phyloP scores from a whole-genome alignment of 2,113 vertebrate species.

The Hystrix cristata region DNA sequence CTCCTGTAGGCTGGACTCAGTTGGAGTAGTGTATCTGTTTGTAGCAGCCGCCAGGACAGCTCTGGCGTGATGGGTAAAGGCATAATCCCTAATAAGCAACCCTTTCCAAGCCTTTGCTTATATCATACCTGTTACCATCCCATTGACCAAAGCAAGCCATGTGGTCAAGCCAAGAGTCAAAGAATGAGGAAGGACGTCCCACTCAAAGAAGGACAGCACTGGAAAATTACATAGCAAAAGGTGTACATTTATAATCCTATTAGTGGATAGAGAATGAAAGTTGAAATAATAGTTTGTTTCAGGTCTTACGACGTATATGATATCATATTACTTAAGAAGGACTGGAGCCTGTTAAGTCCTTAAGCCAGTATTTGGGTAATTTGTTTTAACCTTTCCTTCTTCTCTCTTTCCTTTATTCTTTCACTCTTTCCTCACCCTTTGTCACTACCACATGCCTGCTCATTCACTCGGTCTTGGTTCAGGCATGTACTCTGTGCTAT shows the following conservation, averaged over 20 bases:
- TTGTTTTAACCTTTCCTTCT: not conserved
- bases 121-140: not conserved
- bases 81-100: not conserved
- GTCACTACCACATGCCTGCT: not conserved
- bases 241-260: not conserved
- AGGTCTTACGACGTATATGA: slow-evolving; percentile 8
- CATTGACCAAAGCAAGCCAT: not conserved
- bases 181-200: not conserved
- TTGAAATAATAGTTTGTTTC: not conserved
- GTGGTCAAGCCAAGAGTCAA: not conserved
- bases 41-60: not conserved
- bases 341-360: not conserved
- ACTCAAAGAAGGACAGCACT: not conserved
- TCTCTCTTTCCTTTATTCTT: not conserved
- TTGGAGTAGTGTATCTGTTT: not conserved
- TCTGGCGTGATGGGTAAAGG: not conserved
- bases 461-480: not conserved
- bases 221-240: not conserved
- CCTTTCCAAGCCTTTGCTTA: not conserved
- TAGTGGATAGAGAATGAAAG: not conserved
- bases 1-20: not conserved
- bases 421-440: not conserved
- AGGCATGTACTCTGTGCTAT: not conserved
- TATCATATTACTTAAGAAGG: not conserved
- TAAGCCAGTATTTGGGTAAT: not conserved